Conservation (phyloP, 2,888 invertebrate genomes). For the Trissoscelio sp. region DNA sequence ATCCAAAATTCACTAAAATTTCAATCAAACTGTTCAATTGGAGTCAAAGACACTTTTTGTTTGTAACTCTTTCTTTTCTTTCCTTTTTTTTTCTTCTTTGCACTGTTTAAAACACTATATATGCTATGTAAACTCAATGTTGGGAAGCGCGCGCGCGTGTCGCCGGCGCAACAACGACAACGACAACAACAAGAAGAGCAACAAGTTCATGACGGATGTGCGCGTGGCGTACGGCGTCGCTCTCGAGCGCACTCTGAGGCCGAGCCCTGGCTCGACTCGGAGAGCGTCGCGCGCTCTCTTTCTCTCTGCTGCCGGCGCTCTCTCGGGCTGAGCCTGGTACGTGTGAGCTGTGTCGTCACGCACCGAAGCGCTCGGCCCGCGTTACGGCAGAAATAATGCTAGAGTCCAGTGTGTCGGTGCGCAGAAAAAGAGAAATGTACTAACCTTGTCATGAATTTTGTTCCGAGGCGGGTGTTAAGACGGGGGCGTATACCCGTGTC, state of each 20-base stretch:
- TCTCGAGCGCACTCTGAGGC: slow-evolving; percentile 49
- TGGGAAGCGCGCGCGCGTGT: slow-evolving; percentile 6
- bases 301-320: slow-evolving; percentile 26
- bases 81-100: too few relatives aligned
- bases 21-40: too few relatives aligned
- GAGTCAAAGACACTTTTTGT: too few relatives aligned
- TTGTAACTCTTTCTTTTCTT: too few relatives aligned
- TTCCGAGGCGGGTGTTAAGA: slow-evolving; percentile 35
- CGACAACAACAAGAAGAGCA: slow-evolving; percentile 21
- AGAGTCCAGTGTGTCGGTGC: slow-evolving; percentile 33
- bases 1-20: too few relatives aligned
- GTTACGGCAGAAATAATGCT: slow-evolving; percentile 51
- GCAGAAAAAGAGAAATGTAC: slow-evolving; percentile 43
- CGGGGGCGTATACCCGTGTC: slow-evolving; percentile 24
- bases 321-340: too few relatives aligned
- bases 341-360: slow-evolving; percentile 64
- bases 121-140: too few relatives aligned
- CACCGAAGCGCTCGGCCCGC: slow-evolving; percentile 53
- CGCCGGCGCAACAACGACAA: slow-evolving; percentile 24
- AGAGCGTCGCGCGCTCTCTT: slow-evolving; percentile 20
- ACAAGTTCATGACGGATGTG: slow-evolving; percentile 52
- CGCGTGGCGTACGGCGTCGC: slow-evolving; percentile 38
- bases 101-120: slow-evolving; percentile 3
- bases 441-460: slow-evolving; percentile 59
- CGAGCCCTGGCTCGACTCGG: slow-evolving; percentile 13